Evolutionary conservation across 2,888 invertebrate genomes (phyloP).

Genomic region (Bembecia ichneumoniformis): DNA sequence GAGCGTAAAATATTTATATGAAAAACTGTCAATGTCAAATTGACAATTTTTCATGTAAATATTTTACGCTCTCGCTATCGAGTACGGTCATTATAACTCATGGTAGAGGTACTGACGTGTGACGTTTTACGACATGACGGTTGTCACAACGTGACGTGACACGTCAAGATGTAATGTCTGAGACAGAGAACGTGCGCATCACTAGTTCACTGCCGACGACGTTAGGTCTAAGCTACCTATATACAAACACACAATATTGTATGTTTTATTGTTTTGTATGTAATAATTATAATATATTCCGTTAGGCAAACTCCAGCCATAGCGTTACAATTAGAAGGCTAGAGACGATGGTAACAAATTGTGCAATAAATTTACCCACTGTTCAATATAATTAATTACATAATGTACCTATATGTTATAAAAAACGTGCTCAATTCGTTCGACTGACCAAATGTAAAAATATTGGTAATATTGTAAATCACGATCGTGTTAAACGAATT

Average conservation of each 20-base stretch:
- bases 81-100: too few species aligned
- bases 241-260: conserved; percentile 28
- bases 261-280: conserved; percentile 27
- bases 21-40: too few species aligned
- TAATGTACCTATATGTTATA: conserved; percentile 10
- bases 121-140: background rate
- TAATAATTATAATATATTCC: conserved; percentile 18
- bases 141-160: conserved; percentile 1
- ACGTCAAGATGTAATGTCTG: conserved; percentile 13
- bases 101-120: too few species aligned
- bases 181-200: conserved; percentile 29
- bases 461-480: conserved; percentile 9
- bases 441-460: conserved; percentile 68
- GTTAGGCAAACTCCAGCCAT: conserved; percentile 37
- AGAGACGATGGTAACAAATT: conserved; percentile 38
- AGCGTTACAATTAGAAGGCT: conserved; percentile 43
- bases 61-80: too few species aligned
- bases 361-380: conserved; percentile 62
- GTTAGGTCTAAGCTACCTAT: conserved; percentile 44
- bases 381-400: conserved; percentile 44
- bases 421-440: conserved; percentile 63
- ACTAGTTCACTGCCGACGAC: conserved; percentile 52
- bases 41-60: too few species aligned
- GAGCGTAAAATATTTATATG: too few species aligned
- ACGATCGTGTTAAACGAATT: conserved; percentile 30